These are phyloP conservation scores for Pleuronectes platessa DNA, from an alignment of 2,113 vertebrate species.

Conservation along the genomic window DNA sequence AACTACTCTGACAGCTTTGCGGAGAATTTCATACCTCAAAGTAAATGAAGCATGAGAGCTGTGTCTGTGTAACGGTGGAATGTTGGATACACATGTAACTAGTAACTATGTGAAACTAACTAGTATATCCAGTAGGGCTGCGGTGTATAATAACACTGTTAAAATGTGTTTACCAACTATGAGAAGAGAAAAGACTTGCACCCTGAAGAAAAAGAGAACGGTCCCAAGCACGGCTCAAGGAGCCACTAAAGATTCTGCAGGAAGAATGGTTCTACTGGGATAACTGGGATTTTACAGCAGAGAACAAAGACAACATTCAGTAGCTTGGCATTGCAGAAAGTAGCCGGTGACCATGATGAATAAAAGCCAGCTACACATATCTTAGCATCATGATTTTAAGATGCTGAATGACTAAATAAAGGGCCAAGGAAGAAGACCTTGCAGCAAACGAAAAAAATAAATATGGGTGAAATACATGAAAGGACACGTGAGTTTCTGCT, in stretches of 20 bases:
- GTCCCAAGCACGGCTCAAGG: neutral
- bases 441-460: neutral
- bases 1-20: too few species aligned
- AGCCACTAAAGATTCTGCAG: too few species aligned
- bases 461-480: constrained; percentile 32
- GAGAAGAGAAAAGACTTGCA: neutral
- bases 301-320: neutral
- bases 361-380: neutral
- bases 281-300: neutral
- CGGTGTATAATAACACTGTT: too few species aligned
- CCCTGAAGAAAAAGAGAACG: neutral
- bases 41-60: too few species aligned
- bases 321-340: neutral
- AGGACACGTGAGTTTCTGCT: neutral
- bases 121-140: too few species aligned
- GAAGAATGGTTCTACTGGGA: neutral
- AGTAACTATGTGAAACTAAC: too few species aligned
- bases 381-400: neutral
- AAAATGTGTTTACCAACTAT: too few species aligned
- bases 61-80: too few species aligned
- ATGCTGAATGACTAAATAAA: constrained; percentile 14
- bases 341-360: neutral
- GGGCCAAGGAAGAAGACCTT: neutral
- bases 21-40: too few species aligned
- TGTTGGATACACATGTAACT: too few species aligned